A percentile compares a stretch with the other conserved stretches of the same genome.
Evolutionary conservation across 2,113 vertebrate species (phyloP).

Genomic region (Corydoras maculifer): DNA sequence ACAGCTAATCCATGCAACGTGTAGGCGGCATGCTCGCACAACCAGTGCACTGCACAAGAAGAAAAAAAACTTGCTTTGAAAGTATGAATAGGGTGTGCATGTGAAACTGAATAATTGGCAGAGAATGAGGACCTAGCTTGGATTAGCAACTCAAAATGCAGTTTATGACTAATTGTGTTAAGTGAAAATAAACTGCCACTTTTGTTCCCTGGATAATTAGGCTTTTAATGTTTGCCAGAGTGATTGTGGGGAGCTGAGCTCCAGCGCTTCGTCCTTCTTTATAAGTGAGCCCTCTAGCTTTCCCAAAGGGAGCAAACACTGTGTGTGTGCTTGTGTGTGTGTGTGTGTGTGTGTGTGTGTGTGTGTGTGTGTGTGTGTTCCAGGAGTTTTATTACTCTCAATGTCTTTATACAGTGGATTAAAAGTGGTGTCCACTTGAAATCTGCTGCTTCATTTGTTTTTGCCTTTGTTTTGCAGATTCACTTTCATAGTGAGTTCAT

Average conservation of each 20-base stretch:
- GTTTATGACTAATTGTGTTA: constrained; percentile 75
- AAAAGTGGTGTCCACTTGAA: constrained; percentile 60
- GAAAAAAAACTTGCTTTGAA: constrained; percentile 62
- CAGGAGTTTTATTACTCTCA: constrained; percentile 40
- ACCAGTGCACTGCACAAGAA: constrained; percentile 43
- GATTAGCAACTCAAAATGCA: constrained; percentile 64
- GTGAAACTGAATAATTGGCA: constrained; percentile 70
- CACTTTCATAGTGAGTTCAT: not conserved
- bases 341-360: constrained; percentile 7
- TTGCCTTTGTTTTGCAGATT: constrained; percentile 2
- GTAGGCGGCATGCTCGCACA: constrained; percentile 66
- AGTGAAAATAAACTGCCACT: constrained; percentile 72
- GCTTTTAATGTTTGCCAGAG: constrained; percentile 61
- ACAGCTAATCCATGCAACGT: constrained; percentile 68
- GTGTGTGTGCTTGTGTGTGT: not conserved
- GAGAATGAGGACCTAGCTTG: constrained; percentile 60
- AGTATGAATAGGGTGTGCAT: constrained; percentile 64
- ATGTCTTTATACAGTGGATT: constrained; percentile 29
- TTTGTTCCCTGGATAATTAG: constrained; percentile 72
- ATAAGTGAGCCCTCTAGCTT: constrained; percentile 64
- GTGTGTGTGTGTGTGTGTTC: constrained; percentile 10
- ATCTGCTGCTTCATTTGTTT: constrained; percentile 31
- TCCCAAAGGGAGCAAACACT: constrained; percentile 49
- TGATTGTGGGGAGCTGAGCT: constrained; percentile 54
- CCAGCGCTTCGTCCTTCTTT: constrained; percentile 50